phyloP scores from a whole-genome alignment of 2,113 vertebrate genomes.

The Muntiacus reevesi region DNA sequence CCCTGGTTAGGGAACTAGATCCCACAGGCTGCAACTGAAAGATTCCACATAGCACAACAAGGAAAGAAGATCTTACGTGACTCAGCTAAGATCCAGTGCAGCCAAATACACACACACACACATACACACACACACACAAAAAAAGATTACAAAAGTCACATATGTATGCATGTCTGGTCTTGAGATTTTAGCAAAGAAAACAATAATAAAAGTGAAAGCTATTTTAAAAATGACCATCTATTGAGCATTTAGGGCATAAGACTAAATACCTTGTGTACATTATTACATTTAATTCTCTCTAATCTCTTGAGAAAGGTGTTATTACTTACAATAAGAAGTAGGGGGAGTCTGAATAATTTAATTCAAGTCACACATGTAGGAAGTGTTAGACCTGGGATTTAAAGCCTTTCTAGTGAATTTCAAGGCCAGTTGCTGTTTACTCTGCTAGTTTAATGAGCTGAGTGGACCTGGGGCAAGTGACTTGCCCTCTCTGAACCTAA shows the following conservation, averaged over 20 bases:
- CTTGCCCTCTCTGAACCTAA: neutral
- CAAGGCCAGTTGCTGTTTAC: neutral
- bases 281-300: neutral
- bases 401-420: neutral
- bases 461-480: neutral
- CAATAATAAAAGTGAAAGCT: neutral
- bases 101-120: neutral
- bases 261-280: neutral
- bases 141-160: neutral
- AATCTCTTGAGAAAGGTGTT: neutral
- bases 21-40: neutral
- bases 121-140: accelerated
- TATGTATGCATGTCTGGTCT: neutral
- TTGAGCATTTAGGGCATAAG: neutral
- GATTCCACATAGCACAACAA: neutral
- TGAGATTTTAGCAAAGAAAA: neutral
- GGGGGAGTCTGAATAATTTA: neutral
- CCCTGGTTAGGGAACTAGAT: neutral
- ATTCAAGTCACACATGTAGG: neutral
- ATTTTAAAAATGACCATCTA: neutral
- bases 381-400: neutral
- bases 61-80: neutral
- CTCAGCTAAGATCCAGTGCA: neutral
- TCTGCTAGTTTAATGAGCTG: neutral
- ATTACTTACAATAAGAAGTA: neutral